Evolutionary conservation across 1,140 invertebrate genomes (phyloP), one percentile per base, ranked within the genome.

Genomic region (Latrodectus geometricus): DNA sequence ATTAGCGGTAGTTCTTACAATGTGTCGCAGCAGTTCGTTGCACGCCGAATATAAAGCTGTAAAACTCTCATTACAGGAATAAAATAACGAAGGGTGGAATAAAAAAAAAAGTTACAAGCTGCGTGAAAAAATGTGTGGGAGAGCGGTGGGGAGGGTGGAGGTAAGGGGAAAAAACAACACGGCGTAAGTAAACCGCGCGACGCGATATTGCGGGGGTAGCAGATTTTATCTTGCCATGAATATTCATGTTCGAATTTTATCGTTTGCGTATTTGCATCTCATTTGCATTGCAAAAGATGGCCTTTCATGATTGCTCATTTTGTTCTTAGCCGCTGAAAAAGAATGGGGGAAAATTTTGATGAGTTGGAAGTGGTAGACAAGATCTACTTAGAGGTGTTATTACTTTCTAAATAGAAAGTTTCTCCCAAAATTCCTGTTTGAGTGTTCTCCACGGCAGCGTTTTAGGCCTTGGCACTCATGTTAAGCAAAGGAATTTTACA

Each of bases 1-100:
- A 84, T 84, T 84, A 84, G 82, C 82, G 82, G 73, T 76, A 76
- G 73, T 84, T 84, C 74, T 84, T 84, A 76, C 82, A 84, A 84
- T 84, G 76, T 84, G 82, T 84, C 82, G 82, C 82, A 61, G 72
- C 82, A 23, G 56, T 23, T 52, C 20, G 8, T 8, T 50, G 14
- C 49, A 17, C 17, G 65, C 12, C 35, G 61, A 84, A 84, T 84
- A 84, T 84, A 84, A 84, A 84, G 82, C 82, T 84, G 82, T 84
- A 84, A 84, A 84, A 84, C 82, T 84, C 82, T 84, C 82, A 84
- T 84, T 84, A 84, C 73, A 84, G 14, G 11, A 84, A 65, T n/a
- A 73, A 73, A 50, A 73, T 61, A 35, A 35, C 35, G 35, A 35
- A 52, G 69, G 35, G 35, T 23, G 65, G 15, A 77, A 65, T n/a